phyloP scores from a whole-genome alignment of 1,140 invertebrate species.

The Aradophagus sp. region DNA sequence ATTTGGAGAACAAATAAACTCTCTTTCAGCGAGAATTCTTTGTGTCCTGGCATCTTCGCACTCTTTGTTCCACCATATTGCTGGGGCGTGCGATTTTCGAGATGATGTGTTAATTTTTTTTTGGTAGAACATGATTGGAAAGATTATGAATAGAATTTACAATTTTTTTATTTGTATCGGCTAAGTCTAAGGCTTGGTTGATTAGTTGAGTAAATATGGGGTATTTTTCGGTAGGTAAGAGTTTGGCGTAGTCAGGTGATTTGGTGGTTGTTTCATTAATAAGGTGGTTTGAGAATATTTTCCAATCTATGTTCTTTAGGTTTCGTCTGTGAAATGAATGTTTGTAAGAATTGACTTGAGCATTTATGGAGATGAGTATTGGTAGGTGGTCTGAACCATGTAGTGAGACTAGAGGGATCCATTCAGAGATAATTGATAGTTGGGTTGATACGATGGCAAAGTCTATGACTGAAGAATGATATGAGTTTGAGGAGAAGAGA shows the following conservation, averaged over 20 bases:
- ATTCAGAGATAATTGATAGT: neutral
- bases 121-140: neutral
- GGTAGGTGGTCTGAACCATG: neutral
- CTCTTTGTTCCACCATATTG: conserved; percentile 6
- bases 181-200: neutral
- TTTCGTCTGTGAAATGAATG: neutral
- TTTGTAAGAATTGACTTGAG: neutral
- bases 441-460: neutral
- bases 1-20: neutral
- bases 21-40: conserved; percentile 1
- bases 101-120: neutral
- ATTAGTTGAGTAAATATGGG: neutral
- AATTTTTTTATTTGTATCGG: neutral
- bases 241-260: neutral
- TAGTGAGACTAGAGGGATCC: neutral
- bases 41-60: conserved; percentile 3
- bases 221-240: neutral
- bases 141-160: neutral
- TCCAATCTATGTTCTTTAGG: neutral
- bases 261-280: neutral
- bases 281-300: neutral
- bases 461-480: neutral
- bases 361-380: neutral
- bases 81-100: neutral
- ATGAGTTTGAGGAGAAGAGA: neutral